Evolutionary conservation across 2,797 vertebrate genomes (phyloP).

Genomic region (Sibirionetta formosa): DNA sequence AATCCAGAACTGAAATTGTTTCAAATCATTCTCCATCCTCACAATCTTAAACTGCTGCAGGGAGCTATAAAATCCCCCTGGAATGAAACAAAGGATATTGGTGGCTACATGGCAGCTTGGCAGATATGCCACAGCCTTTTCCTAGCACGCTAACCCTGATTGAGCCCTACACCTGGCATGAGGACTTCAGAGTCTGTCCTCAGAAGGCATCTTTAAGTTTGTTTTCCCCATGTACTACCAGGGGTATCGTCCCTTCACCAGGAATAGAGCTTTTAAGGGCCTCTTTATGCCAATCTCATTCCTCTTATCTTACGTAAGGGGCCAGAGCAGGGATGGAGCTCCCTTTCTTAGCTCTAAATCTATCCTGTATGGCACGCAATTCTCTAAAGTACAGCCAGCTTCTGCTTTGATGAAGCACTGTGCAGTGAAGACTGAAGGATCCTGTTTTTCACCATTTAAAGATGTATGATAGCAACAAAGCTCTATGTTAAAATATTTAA

Average conservation of each 20-base stretch:
- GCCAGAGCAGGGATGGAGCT: constrained; percentile 39
- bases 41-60: neutral
- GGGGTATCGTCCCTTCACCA: neutral
- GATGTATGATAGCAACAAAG: constrained; percentile 73
- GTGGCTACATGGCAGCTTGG: fast-evolving
- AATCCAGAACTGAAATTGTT: neutral
- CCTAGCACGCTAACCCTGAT: fast-evolving
- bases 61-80: neutral
- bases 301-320: constrained; percentile 61
- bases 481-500: constrained; percentile 76
- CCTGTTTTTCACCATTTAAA: constrained; percentile 71
- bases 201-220: neutral
- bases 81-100: neutral
- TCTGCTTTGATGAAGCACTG: constrained; percentile 58
- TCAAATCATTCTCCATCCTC: neutral
- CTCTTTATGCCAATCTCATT: constrained; percentile 67
- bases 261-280: constrained; percentile 57
- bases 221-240: neutral
- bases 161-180: neutral
- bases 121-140: neutral
- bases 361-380: constrained; percentile 59
- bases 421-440: constrained; percentile 53
- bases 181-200: constrained; percentile 18
- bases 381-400: constrained; percentile 60
- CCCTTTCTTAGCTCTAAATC: constrained; percentile 29